Percentiles rank a stretch among this genome's conserved stretches.
These are phyloP conservation scores for Triplophysa siluroides DNA, from an alignment of 2,113 vertebrate genomes.

Conservation along the genomic window DNA sequence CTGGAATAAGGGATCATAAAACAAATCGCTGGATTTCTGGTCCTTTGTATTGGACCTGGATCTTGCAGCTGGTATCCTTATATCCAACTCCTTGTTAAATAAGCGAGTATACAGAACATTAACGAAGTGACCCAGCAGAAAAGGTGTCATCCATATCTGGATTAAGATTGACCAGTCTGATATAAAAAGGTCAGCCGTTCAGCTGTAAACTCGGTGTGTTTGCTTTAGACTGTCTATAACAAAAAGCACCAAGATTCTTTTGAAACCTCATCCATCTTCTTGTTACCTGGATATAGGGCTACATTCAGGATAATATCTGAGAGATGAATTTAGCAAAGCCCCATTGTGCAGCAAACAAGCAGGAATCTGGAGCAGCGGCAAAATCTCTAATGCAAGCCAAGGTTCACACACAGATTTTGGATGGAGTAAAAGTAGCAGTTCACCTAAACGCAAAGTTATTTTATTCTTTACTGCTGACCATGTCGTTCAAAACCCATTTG, in stretches of 20 bases:
- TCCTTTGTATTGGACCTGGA: constrained; percentile 18
- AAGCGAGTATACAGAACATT: background rate
- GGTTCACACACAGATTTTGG: background rate
- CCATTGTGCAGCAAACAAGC: background rate
- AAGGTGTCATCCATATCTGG: background rate
- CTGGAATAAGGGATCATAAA: constrained; percentile 25
- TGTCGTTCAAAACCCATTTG: too few relatives aligned
- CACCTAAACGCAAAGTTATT: too few relatives aligned
- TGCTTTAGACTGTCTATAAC: constrained; percentile 27
- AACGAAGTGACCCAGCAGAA: constrained; percentile 1
- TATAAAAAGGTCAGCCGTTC: constrained; percentile 22
- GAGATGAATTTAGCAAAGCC: background rate
- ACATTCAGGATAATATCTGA: constrained; percentile 16
- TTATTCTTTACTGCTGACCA: too few relatives aligned
- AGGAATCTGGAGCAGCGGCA: background rate
- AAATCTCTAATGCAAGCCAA: background rate
- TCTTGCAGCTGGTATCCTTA: constrained; percentile 15
- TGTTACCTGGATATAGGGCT: constrained; percentile 24
- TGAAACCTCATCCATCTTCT: constrained; percentile 42
- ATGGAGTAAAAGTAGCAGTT: background rate
- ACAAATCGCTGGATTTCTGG: constrained; percentile 5
- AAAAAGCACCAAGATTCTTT: background rate
- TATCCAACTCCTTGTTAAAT: constrained; percentile 1
- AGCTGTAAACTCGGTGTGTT: background rate
- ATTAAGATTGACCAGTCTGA: constrained; percentile 12